Conservation (phyloP, 2,888 invertebrate species). For the Macrophya alboannulata region DNA sequence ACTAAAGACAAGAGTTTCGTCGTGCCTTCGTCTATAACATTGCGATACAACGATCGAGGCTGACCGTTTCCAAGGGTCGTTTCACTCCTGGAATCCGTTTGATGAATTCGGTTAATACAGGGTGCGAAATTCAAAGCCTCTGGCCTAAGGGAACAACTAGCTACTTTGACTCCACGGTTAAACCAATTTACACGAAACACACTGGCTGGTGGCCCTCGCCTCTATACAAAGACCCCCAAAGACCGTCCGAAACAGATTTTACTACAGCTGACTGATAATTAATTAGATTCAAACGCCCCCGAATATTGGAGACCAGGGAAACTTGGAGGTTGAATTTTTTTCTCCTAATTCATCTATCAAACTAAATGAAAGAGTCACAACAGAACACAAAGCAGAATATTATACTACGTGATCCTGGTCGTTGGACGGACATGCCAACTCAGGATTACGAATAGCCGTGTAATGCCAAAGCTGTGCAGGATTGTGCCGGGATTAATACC, state of each 20-base stretch:
- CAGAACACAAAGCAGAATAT: too few species aligned
- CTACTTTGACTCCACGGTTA: constrained; percentile 43
- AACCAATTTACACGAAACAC: constrained; percentile 40
- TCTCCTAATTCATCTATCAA: neutral
- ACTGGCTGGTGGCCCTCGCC: neutral
- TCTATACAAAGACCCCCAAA: neutral
- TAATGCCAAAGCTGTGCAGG: neutral
- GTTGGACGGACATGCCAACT: neutral
- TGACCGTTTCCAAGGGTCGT: constrained; percentile 23
- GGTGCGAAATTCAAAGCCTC: constrained; percentile 27
- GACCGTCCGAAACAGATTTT: neutral
- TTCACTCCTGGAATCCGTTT: constrained; percentile 31
- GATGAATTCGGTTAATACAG: constrained; percentile 40
- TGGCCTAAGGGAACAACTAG: constrained; percentile 30
- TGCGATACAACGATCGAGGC: neutral
- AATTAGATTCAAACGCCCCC: neutral
- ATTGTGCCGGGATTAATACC: neutral
- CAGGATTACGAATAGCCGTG: neutral
- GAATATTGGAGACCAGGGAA: neutral
- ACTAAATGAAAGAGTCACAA: neutral
- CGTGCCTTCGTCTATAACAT: too few species aligned
- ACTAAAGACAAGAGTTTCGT: neutral
- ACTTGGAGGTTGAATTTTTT: neutral
- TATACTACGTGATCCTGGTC: too few species aligned
- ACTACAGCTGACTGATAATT: neutral